Percentiles rank a stretch among this genome's conserved stretches.
Conservation (phyloP, 2,797 vertebrate genomes). For the Mormyrops attenuatus region DNA sequence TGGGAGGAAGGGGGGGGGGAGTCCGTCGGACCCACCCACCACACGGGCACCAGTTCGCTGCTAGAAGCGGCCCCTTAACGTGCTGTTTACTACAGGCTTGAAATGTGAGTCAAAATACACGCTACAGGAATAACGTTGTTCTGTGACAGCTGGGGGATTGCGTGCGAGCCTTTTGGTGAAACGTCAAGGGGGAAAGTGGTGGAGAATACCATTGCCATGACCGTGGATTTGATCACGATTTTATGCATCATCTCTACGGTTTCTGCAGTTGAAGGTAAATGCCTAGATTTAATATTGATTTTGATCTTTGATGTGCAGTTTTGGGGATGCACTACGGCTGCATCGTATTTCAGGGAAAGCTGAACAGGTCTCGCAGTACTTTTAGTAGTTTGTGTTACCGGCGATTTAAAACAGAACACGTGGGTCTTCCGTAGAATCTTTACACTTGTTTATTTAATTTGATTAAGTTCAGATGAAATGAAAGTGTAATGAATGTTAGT, state of each 20-base stretch:
- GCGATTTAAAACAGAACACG: constrained; percentile 12
- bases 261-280: constrained; percentile 72
- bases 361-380: background rate
- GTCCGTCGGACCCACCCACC: constrained; percentile 37
- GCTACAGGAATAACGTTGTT: constrained; percentile 59
- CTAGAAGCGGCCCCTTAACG: constrained; percentile 53
- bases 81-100: constrained; percentile 68
- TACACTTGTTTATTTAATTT: background rate
- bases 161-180: constrained; percentile 51
- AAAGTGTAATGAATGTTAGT: background rate
- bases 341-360: constrained; percentile 16
- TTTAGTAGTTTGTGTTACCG: background rate
- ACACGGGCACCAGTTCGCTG: constrained; percentile 38
- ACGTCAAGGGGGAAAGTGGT: constrained; percentile 44
- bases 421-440: background rate
- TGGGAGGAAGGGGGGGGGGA: constrained; percentile 33
- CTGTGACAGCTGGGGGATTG: constrained; percentile 56
- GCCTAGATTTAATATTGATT: constrained; percentile 26
- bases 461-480: background rate
- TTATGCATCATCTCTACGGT: constrained; percentile 60
- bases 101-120: constrained; percentile 66
- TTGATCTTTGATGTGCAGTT: constrained; percentile 25
- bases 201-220: constrained; percentile 62
- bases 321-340: constrained; percentile 1
- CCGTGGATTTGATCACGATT: constrained; percentile 66